Evolutionary conservation across 2,797 vertebrate genomes (phyloP).

Genomic region (Scleropages formosus): DNA sequence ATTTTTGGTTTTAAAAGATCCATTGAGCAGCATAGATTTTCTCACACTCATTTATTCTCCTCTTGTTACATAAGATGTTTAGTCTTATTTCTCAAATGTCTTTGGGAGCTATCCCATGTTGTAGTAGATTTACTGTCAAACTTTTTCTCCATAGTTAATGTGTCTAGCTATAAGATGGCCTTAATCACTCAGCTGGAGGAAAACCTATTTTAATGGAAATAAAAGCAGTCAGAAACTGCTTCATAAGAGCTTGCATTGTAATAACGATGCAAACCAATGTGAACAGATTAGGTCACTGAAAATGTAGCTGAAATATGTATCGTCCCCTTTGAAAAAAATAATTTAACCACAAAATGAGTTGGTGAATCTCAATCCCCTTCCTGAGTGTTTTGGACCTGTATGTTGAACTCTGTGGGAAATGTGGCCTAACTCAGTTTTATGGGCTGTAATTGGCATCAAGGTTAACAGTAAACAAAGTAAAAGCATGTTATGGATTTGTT

Average conservation of each 20-base stretch:
- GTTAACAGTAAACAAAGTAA: neutral
- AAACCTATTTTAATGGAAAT: neutral
- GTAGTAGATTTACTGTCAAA: neutral
- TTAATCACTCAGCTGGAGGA: neutral
- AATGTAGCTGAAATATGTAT: neutral
- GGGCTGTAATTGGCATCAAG: neutral
- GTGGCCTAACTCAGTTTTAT: neutral
- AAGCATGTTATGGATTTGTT: neutral
- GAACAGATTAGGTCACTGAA: neutral
- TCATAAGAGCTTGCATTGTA: neutral
- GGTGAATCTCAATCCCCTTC: too few species aligned
- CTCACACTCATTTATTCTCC: slow-evolving; percentile 51
- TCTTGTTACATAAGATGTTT: slow-evolving; percentile 36
- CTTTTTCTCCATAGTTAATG: neutral
- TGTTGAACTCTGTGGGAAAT: neutral
- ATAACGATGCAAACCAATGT: neutral
- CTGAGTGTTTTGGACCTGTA: neutral
- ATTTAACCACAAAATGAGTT: neutral
- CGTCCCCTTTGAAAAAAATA: neutral
- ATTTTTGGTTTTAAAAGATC: slow-evolving; percentile 36
- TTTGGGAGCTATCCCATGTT: slow-evolving; percentile 24
- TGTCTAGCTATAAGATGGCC: slow-evolving; percentile 1
- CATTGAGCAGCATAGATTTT: slow-evolving; percentile 47
- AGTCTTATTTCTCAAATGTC: slow-evolving; percentile 47
- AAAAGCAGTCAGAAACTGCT: neutral